A percentile compares a stretch with the other conserved stretches of the same genome.
These are phyloP conservation scores for Cottoperca gobio DNA, from an alignment of 2,797 vertebrate species.

Conservation along the genomic window DNA sequence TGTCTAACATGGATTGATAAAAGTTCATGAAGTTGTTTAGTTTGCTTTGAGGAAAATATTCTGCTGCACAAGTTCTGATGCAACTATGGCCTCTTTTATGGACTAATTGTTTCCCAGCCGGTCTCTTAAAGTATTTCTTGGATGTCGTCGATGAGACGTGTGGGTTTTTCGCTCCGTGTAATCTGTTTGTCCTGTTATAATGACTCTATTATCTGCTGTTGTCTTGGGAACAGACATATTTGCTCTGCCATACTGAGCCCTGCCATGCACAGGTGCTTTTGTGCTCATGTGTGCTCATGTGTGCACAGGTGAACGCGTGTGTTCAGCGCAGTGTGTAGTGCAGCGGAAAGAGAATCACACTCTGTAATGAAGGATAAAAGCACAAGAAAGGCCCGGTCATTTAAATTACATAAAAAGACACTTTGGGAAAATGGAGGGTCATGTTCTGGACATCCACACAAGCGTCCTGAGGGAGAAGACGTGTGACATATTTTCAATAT, in stretches of 20 bases:
- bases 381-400: not conserved
- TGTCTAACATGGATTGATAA: not conserved
- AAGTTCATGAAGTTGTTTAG: not conserved
- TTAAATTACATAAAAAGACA: constrained; percentile 37
- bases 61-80: not conserved
- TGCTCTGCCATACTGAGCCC: constrained; percentile 59
- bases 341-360: constrained; percentile 31
- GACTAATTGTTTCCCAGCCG: not conserved
- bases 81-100: not conserved
- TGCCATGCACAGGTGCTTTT: constrained; percentile 74
- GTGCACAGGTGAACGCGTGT: constrained; percentile 70
- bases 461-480: not conserved
- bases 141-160: constrained; percentile 56
- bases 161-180: constrained; percentile 61
- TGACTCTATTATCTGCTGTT: constrained; percentile 80
- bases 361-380: constrained; percentile 40
- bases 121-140: constrained; percentile 53
- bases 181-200: constrained; percentile 78
- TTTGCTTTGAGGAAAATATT: not conserved
- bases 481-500: constrained; percentile 19
- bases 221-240: constrained; percentile 82
- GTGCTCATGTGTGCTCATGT: constrained; percentile 69
- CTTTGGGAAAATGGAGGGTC: constrained; percentile 8
- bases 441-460: not conserved
- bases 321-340: constrained; percentile 15